Evolutionary conservation across 2,888 invertebrate species (phyloP), one percentile per base, ranked within the genome.

Genomic region (Caenorhabditis imperialis): DNA sequence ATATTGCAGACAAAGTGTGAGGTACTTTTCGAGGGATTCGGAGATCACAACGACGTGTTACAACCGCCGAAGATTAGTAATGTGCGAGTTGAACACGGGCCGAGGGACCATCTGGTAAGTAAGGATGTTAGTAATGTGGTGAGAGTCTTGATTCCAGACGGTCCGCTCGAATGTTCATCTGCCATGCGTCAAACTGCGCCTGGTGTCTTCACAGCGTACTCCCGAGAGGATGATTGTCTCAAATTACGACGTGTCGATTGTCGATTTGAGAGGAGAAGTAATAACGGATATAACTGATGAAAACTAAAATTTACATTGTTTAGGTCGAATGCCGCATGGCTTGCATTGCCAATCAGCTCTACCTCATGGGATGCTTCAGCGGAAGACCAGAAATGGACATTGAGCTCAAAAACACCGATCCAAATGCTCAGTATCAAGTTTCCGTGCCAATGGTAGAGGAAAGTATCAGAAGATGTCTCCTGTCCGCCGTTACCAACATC

Each of bases 381-480:
- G 85, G 85, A 22, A 61, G 84, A 61, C 86, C 86, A 8, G 82
- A 82, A 61, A 82, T 86, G 82, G 81, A 82, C 63, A 81, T 86
- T 44, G 77, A 84, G 44, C 40, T 85, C n/a, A 63, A 40, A 38
- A 78, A 83, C 55, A 78, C 77, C 16, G 85, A 85, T 65, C 75
- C 79, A 14, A 78, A 73, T 47, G 74, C 81, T 51, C 75, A 76
- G 25, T 57, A 67, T 5, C 72, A 75, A 65, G 76, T 81, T 8
- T 77, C 78, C 18, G 73, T 75, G 16, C 71, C 74, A 4, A 65
- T 81, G 45, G 88, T 73, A 80, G 89, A 77, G 84, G 89, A 85
- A 75, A 87, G 80, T 81, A 89, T 78, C 84, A 88, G 81, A 83
- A 87, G 83, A 81, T 89, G 88, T 77, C 61, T 88, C 25, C 55